Evolutionary conservation across 2,888 invertebrate genomes (phyloP), one percentile per base, ranked within the genome.

Genomic region (Rhimphoctona megacephalus): DNA sequence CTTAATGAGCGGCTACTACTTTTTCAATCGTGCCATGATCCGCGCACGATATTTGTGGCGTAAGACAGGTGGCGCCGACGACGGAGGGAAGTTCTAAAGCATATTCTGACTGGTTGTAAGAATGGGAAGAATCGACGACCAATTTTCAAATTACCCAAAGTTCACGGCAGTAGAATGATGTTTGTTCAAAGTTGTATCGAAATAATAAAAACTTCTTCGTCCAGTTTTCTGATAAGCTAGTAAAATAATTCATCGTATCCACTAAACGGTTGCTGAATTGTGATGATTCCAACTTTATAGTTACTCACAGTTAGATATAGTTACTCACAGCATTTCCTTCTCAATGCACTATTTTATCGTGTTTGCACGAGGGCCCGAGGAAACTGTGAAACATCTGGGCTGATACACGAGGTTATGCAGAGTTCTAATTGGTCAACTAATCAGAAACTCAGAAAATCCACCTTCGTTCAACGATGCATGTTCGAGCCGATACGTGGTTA

Each of bases 1-100:
- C 70, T 57, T 66, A 76, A 66, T 70, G 69, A 76, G 74, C 81
- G 43, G 81, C 81, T 64, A 76, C 81, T 70, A 85, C 79, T 80
- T 79, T 74, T 80, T 74, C 76, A 81, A 85, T 85, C 76, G 33
- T 49, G 57, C 39, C 52, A 36, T 72, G 52, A 52, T 67, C 57
- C 36, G 17, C 25, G 8, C 66, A 46, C 73, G 66, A 54, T 82
- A 57, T 76, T 54, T 19, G 69, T 69, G 11, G 61, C 46, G 74
- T 82, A 82, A 69, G 46, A 69, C 82, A 74, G 76, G 76, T 76
- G 76, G 76, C 76, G 69, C 82, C 57, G 46, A 30, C 49, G 30
- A 57, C 70, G 61, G 25, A 36, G 57, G 36, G 17, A 57, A n/a
- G 52, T 33, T 61, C 30, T 30, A 17, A 1, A 61, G 6, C 17